Base-by-base conservation (phyloP, 2,113 vertebrate genomes). In the Thamnophis sirtalis region DNA sequence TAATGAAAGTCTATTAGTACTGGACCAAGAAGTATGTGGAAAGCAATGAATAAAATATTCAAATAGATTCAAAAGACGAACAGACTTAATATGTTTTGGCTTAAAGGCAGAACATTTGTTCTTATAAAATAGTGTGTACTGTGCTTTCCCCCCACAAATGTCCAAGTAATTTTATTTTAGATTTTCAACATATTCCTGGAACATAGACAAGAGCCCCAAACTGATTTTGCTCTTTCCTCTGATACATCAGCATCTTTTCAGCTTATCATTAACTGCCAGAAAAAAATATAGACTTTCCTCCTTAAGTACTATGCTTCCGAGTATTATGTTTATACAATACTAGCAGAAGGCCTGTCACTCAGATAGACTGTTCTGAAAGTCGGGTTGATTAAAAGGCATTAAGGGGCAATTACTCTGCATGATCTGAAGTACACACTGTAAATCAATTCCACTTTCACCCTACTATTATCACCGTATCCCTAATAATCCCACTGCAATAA, bases 11-110 rank as follows among this genome's bases (percentile, higher is more conserved):
- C 91, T 95, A 94, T 95, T 95, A 95, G 94, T 84, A 96, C 87
- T 1, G 0, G 92, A 95, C 92, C 87, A 60, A 95, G 43, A 94
- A 91, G 88, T 96, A 95, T 63, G 95, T 50, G 90, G 93, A 92
- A 95, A 95, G 84, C 91, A 21, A 96, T 94, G 95, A 96, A 96
- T 96, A 96, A 96, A 95, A 95, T 92, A 96, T 96, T 80, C 53
- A 95, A 95, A 94, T 68, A 95, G 94, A 96, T 96, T 96, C 93
- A 95, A 94, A 95, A 96, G 94, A 96, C 95, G 94, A 95, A 94
- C 92, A 60, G 86, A 94, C 93, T 94, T 93, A 80, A 96, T 91
- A 94, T 93, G 93, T 93, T 96, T 94, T 95, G 93, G 90, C 89
- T 96, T 95, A 96, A 91, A 85, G 92, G 93, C 5, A 8, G n/a